A percentile compares a stretch with the other conserved stretches of the same genome.
phyloP scores from a whole-genome alignment of 2,113 vertebrate genomes.

The Sialia sialis region DNA sequence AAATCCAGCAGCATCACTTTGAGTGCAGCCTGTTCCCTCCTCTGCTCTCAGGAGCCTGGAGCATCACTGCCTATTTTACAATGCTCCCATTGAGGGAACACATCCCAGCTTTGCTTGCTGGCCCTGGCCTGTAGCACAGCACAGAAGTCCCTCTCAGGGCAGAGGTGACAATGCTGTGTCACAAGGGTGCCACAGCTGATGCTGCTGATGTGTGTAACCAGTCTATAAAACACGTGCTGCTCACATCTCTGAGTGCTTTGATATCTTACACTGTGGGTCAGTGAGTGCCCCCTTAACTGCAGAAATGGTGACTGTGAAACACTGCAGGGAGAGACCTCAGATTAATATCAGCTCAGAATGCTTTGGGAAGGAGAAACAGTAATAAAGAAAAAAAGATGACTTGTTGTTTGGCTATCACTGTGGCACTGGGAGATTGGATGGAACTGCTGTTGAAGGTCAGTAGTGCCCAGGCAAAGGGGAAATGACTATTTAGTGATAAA shows the following conservation, averaged over 20 bases:
- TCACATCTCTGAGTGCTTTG: accelerated
- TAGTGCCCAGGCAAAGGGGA: background rate
- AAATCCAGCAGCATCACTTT: background rate
- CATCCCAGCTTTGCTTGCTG: background rate
- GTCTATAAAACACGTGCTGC: accelerated
- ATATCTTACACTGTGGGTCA: background rate
- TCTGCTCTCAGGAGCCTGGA: background rate
- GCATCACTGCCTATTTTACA: background rate
- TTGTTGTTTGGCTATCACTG: background rate
- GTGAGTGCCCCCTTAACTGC: background rate
- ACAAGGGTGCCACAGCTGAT: background rate
- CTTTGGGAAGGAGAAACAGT: background rate
- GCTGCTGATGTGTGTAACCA: background rate
- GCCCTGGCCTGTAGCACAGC: background rate
- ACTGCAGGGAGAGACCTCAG: background rate
- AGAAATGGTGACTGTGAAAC: background rate
- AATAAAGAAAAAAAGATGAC: background rate
- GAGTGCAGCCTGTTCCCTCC: background rate
- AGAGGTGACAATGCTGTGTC: background rate
- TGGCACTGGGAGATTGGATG: background rate
- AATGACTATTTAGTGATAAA: background rate
- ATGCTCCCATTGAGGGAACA: accelerated
- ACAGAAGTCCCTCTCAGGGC: background rate
- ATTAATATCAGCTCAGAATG: background rate
- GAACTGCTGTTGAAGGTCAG: background rate